phyloP scores from a whole-genome alignment of 2,113 vertebrate genomes.

The Eulemur macaco region DNA sequence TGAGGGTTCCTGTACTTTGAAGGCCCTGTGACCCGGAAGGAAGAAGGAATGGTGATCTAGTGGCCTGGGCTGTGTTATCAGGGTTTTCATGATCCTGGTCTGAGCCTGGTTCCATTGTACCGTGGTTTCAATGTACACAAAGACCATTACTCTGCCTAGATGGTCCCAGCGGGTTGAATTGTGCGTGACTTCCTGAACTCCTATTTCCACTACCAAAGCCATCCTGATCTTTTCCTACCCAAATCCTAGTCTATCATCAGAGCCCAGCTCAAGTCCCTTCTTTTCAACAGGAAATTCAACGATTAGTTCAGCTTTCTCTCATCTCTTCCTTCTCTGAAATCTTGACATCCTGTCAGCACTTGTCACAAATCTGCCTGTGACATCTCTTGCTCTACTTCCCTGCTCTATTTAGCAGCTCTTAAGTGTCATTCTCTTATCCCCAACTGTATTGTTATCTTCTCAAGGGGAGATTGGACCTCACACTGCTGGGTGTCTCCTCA shows the following conservation, averaged over 20 bases:
- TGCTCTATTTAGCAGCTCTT: conserved; percentile 44
- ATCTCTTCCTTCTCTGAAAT: conserved; percentile 40
- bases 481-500: neutral
- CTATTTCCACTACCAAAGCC: neutral
- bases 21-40: neutral
- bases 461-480: neutral
- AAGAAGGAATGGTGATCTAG: neutral
- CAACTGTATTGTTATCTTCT: conserved; percentile 27
- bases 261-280: neutral
- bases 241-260: neutral
- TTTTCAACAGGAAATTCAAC: conserved; percentile 40
- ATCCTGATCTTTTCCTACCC: neutral
- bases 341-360: conserved; percentile 45
- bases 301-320: conserved; percentile 6
- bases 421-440: conserved; percentile 28
- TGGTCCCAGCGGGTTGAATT: neutral
- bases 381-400: conserved; percentile 5
- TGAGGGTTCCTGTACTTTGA: neutral
- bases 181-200: neutral
- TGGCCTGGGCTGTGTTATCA: neutral
- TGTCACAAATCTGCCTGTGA: conserved; percentile 49
- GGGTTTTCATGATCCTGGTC: neutral
- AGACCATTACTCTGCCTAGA: neutral
- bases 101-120: neutral
- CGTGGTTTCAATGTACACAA: neutral